Evolutionary conservation across 37 sponge, comb jelly and placozoan genomes (phyloP).

Genomic region (Lycopodina hypogea): DNA sequence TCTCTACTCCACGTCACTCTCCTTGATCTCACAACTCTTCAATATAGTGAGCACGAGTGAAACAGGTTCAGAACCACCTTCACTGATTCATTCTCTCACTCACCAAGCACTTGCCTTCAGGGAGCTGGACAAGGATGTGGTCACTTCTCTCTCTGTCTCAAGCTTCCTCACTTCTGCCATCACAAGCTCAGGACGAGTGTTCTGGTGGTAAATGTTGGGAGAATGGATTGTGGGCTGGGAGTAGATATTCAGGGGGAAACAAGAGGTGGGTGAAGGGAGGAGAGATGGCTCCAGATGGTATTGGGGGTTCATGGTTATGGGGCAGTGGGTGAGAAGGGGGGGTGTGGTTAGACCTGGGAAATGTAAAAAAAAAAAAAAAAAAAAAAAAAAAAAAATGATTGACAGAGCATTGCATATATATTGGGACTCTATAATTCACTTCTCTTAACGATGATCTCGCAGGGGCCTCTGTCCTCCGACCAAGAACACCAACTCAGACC

Average conservation of each 20-base stretch:
- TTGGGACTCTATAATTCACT: not conserved
- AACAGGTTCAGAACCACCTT: slow-evolving; percentile 25
- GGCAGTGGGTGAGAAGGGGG: not conserved
- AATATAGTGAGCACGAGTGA: too few relatives aligned
- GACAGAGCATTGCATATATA: not conserved
- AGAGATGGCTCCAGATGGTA: not conserved
- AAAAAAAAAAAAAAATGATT: not conserved
- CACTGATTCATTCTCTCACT: slow-evolving; percentile 55
- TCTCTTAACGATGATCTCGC: not conserved
- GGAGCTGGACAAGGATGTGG: slow-evolving; percentile 13
- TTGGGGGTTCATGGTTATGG: not conserved
- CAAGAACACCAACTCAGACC: not conserved
- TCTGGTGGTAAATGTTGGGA: slow-evolving; percentile 71
- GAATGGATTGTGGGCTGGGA: not conserved
- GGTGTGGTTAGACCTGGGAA: too few relatives aligned
- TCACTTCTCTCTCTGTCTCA: slow-evolving; percentile 35
- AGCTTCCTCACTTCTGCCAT: slow-evolving; percentile 60
- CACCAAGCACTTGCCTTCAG: slow-evolving; percentile 42
- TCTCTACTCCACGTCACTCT: too few relatives aligned
- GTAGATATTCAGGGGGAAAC: not conserved
- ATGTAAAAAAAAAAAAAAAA: not conserved
- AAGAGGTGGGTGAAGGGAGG: not conserved
- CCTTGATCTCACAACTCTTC: too few relatives aligned
- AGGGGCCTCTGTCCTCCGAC: slow-evolving; percentile 72
- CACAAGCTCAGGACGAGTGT: slow-evolving; percentile 50